These are phyloP conservation scores for Sarcophaga subvicina DNA, from an alignment of 2,888 invertebrate species.

Conservation along the genomic window DNA sequence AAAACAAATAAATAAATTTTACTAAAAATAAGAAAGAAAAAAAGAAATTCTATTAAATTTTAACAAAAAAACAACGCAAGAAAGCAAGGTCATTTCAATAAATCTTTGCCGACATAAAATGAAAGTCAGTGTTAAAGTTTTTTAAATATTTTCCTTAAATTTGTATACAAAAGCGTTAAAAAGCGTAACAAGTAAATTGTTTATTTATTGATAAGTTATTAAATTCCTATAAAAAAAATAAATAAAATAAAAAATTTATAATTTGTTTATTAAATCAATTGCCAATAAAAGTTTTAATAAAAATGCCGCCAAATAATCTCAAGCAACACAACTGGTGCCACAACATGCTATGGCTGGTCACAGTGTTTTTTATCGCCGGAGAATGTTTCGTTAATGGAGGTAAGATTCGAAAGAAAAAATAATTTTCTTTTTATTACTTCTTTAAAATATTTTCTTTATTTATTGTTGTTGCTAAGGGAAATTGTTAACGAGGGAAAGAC, in stretches of 20 bases:
- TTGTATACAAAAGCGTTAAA: not conserved
- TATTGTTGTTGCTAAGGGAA: not conserved
- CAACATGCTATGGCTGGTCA: conserved; percentile 48
- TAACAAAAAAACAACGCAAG: not conserved
- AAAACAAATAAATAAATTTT: not conserved
- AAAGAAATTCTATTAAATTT: conserved; percentile 43
- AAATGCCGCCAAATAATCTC: conserved; percentile 44
- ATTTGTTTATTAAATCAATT: conserved; percentile 42
- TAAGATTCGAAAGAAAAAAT: conserved; percentile 29
- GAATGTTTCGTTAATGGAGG: conserved; percentile 58
- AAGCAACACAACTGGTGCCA: conserved; percentile 9
- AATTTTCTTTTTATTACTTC: not conserved
- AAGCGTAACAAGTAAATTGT: conserved; percentile 2
- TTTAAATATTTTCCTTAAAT: conserved; percentile 21
- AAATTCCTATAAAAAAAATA: conserved; percentile 38
- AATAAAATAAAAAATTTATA: too few relatives aligned
- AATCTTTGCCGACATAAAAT: conserved; percentile 28
- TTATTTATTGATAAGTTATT: conserved; percentile 51
- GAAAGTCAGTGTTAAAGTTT: conserved; percentile 14
- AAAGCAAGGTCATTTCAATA: conserved; percentile 66
- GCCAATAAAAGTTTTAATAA: not conserved
- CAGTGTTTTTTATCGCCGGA: conserved; percentile 26
- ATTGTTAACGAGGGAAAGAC: not conserved
- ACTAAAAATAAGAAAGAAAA: not conserved
- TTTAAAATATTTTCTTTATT: not conserved